phyloP scores from a whole-genome alignment of 1,140 invertebrate species.

The Acromyrmex heyeri region DNA sequence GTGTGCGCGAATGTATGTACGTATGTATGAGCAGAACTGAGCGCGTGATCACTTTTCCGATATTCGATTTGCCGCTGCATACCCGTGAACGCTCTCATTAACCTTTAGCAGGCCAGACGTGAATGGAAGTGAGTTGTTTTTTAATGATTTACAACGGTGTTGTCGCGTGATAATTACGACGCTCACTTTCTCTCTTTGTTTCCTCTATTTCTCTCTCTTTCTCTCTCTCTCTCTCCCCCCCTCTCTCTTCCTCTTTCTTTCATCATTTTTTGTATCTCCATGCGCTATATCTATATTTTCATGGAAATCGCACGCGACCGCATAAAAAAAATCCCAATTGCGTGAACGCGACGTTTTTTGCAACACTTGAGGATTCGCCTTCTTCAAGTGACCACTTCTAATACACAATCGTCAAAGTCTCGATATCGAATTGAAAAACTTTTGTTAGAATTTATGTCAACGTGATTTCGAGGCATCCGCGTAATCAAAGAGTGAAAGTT shows the following conservation, averaged over 20 bases:
- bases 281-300: background rate
- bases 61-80: conserved; percentile 47
- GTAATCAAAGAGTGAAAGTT: conserved; percentile 9
- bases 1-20: conserved; percentile 28
- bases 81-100: conserved; percentile 50
- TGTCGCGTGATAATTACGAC: conserved; percentile 47
- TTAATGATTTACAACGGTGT: conserved; percentile 40
- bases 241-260: background rate
- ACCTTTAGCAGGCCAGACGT: conserved; percentile 23
- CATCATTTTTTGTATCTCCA: background rate
- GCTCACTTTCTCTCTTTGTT: background rate
- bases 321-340: background rate
- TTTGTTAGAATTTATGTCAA: conserved; percentile 34
- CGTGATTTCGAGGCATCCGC: conserved; percentile 29
- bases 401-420: conserved; percentile 42
- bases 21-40: conserved; percentile 32
- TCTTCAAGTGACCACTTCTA: conserved; percentile 45
- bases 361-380: conserved; percentile 31
- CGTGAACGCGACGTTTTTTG: background rate
- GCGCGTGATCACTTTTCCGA: conserved; percentile 57
- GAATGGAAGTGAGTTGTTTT: conserved; percentile 42
- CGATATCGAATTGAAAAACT: conserved; percentile 21
- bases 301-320: background rate
- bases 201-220: background rate
- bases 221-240: background rate